Base-by-base conservation (phyloP, 1,140 invertebrate species). In the Acromyrmex heyeri region DNA sequence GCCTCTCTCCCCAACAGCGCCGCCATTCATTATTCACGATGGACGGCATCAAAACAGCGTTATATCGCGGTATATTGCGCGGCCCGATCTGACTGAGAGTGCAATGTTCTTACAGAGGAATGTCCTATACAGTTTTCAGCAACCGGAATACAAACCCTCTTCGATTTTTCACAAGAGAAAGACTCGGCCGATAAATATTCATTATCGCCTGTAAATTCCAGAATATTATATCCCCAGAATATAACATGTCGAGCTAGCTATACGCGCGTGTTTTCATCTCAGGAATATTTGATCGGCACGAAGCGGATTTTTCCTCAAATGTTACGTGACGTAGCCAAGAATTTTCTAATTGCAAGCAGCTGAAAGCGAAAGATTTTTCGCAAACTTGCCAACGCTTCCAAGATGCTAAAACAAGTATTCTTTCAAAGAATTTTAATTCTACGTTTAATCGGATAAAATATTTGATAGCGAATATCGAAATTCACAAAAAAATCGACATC, bases 21-120 rank as follows among this genome's bases (percentile, higher is more conserved):
- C 48, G 77, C 65, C 64, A 86, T 69, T 86, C 85, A 79, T 79
- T 79, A 79, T 86, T 85, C 83, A 76, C 73, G 61, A 85, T 79
- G 72, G 83, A 78, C 75, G 61, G 85, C 79, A 83, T 83, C 79
- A 83, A 83, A 83, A 83, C 79, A 83, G 79, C 69, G 69, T 83
- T 83, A 83, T 83, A 83, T 83, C 69, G 69, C 79, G 69, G 61
- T 83, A 83, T 83, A 83, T 83, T 83, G 79, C 69, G 38, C 69
- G 69, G 38, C 57, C 69, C 67, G 67, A 34, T 55, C 30, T 50
- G 38, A 48, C 69, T 27, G 69, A 72, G 38, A 83, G 79, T 83
- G 79, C 79, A 83, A 83, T 24, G 79, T 83, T 83, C 79, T 73
- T 83, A 75, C 44, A 83, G 70, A 83, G 79, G 55, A 83, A 62